Percentiles rank a stretch among this genome's conserved stretches.
Conservation (phyloP, 2,113 vertebrate genomes). For the pig (Sus scrofa) region T2T-Sscrofa CM000814.6:64789001-64789500, state of each 20-base stretch:
- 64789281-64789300: neutral
- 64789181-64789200: too few relatives aligned
- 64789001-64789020: neutral
- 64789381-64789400: neutral
- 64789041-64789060: neutral
- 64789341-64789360: too few relatives aligned
- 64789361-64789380: neutral
- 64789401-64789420: neutral
- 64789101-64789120: neutral
- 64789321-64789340: neutral
- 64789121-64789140: neutral
- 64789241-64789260: neutral
- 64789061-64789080: neutral
- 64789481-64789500: neutral
- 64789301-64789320: neutral
- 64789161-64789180: neutral
- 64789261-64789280: neutral
- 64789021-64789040: neutral
- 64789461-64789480: neutral
- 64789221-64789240: neutral
- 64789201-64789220: neutral
- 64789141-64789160: neutral
- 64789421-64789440: neutral
- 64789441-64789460: neutral
- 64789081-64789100: neutral